phyloP scores from a whole-genome alignment of 2,113 vertebrate species.

The Esox niger region DNA sequence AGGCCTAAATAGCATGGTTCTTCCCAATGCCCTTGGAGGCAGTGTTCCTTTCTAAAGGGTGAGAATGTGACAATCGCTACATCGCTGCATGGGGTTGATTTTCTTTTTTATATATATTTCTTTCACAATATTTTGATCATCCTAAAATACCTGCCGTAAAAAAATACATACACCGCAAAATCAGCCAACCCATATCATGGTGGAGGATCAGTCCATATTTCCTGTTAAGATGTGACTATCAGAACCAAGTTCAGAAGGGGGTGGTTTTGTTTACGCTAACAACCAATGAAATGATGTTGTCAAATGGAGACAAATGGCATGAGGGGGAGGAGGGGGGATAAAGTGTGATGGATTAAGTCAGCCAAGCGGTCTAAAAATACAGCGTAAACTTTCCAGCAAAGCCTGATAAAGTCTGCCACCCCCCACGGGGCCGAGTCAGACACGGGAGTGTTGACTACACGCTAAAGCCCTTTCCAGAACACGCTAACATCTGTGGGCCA shows the following conservation, averaged over 20 bases:
- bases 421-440: constrained; percentile 5
- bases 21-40: too few relatives aligned
- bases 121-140: too few relatives aligned
- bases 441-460: constrained; percentile 1
- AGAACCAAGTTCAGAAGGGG: constrained; percentile 38
- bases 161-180: too few relatives aligned
- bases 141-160: too few relatives aligned
- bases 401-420: constrained; percentile 40
- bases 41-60: too few relatives aligned
- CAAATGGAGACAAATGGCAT: constrained; percentile 25
- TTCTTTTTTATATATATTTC: too few relatives aligned
- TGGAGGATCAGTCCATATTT: background rate
- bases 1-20: too few relatives aligned
- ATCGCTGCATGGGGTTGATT: too few relatives aligned
- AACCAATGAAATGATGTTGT: constrained; percentile 26
- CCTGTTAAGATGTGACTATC: constrained; percentile 12
- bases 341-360: constrained; percentile 17
- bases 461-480: constrained; percentile 18
- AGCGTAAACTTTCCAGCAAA: constrained; percentile 39
- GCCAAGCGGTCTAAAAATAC: constrained; percentile 53
- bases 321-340: background rate
- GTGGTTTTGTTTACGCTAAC: constrained; percentile 25
- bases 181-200: too few relatives aligned
- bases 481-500: constrained; percentile 46
- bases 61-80: too few relatives aligned